Conservation (phyloP, 2,888 invertebrate genomes). For the Leptinotarsa rubiginosa region DNA sequence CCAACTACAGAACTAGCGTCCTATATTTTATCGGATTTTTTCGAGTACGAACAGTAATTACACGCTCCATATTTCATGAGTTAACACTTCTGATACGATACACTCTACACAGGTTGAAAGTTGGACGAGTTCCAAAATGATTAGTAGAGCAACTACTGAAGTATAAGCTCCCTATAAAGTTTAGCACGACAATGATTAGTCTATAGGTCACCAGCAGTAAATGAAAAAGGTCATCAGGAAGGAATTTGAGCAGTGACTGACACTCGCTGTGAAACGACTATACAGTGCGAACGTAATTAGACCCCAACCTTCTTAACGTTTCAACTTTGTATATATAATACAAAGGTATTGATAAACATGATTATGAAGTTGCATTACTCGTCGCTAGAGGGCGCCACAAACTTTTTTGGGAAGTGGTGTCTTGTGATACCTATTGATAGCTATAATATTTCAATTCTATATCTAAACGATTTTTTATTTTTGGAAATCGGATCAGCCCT, state of each 20-base stretch:
- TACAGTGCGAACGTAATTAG: too few species aligned
- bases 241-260: background rate
- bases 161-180: slow-evolving; percentile 20
- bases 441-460: too few species aligned
- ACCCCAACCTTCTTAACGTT: too few species aligned
- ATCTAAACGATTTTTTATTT: too few species aligned
- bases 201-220: slow-evolving; percentile 19
- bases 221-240: background rate
- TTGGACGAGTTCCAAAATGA: slow-evolving; percentile 29
- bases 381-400: too few species aligned
- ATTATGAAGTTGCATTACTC: too few species aligned
- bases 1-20: background rate
- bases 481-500: too few species aligned
- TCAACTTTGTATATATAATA: too few species aligned
- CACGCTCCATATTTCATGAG: slow-evolving; percentile 15
- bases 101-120: slow-evolving; percentile 18
- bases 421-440: too few species aligned
- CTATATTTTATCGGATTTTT: slow-evolving; percentile 12
- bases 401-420: too few species aligned
- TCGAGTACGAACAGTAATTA: slow-evolving; percentile 21
- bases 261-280: background rate
- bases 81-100: slow-evolving; percentile 17
- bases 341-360: too few species aligned
- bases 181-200: slow-evolving; percentile 29
- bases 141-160: slow-evolving; percentile 20